Percentiles rank a stretch among this genome's conserved stretches.
Evolutionary conservation across 2,888 invertebrate genomes (phyloP).

Genomic region (Schizotus pectinicornis): DNA sequence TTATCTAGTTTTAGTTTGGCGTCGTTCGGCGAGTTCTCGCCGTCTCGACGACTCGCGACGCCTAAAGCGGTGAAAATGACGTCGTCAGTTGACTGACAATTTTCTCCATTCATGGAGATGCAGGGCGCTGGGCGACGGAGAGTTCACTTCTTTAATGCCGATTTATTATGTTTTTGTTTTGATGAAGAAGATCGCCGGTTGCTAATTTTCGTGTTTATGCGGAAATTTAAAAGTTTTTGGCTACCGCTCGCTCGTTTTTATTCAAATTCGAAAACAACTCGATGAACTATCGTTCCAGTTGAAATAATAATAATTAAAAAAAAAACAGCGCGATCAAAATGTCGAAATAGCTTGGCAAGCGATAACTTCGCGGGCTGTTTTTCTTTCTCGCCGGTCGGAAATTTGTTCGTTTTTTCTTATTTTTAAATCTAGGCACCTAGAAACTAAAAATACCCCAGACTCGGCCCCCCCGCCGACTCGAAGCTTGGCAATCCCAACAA

Average conservation of each 20-base stretch:
- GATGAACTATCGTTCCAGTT: neutral
- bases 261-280: no score
- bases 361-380: constrained; percentile 15
- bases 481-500: constrained; percentile 31
- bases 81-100: no score
- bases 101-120: no score
- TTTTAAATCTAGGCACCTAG: constrained; percentile 29
- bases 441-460: constrained; percentile 20
- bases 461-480: constrained; percentile 8
- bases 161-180: neutral
- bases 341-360: constrained; percentile 14
- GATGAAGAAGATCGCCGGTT: neutral
- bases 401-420: constrained; percentile 23
- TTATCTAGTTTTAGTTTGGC: no score
- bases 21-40: no score
- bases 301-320: neutral
- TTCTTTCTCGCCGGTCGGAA: constrained; percentile 15
- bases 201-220: no score
- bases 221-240: no score
- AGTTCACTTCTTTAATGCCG: no score
- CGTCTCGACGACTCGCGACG: no score
- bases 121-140: no score
- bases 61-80: neutral
- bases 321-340: no score
- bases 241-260: no score